phyloP scores from a whole-genome alignment of 2,113 vertebrate species.

The Meles meles region DNA sequence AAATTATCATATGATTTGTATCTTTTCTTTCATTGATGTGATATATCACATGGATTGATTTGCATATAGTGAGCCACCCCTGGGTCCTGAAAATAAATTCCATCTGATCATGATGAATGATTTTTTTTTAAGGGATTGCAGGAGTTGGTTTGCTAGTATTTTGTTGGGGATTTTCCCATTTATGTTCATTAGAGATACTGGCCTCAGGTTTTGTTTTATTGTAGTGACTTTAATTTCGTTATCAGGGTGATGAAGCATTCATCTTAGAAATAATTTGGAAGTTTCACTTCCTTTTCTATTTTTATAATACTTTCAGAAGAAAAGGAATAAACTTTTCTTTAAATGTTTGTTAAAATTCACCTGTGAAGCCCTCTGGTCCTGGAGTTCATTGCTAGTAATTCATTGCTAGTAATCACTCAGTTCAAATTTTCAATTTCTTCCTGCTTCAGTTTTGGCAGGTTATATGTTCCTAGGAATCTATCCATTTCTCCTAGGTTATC shows the following conservation, averaged over 20 bases:
- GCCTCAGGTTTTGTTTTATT: not conserved
- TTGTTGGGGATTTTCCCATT: not conserved
- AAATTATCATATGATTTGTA: not conserved
- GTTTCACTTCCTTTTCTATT: not conserved
- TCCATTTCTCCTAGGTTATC: not conserved
- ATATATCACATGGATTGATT: not conserved
- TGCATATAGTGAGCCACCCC: not conserved
- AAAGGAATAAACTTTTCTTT: not conserved
- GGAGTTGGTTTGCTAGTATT: not conserved
- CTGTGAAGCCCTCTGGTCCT: not conserved
- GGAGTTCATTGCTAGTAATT: not conserved
- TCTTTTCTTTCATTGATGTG: not conserved
- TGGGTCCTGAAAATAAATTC: not conserved
- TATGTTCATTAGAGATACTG: not conserved
- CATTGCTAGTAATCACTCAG: not conserved
- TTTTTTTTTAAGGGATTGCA: not conserved
- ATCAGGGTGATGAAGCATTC: not conserved
- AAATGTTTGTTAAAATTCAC: not conserved
- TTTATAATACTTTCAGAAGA: not conserved
- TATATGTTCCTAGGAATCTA: not conserved
- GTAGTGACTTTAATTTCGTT: not conserved
- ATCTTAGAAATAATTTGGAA: not conserved
- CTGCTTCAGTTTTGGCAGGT: not conserved
- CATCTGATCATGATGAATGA: not conserved
- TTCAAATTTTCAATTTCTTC: not conserved